Evolutionary conservation across 2,113 vertebrate species (phyloP).

Genomic region (Trachemys scripta): DNA sequence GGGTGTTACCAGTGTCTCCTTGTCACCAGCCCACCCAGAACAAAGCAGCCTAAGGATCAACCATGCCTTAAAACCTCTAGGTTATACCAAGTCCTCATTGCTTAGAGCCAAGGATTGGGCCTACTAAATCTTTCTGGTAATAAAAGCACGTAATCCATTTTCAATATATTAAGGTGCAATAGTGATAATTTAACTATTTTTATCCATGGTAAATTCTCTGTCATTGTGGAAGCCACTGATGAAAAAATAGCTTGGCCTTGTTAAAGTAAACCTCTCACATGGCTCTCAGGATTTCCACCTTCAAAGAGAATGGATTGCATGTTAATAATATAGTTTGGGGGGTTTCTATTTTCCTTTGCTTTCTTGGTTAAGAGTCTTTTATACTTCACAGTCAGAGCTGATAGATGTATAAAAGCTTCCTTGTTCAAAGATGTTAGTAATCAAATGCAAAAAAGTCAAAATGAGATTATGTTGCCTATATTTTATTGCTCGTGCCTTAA

Average conservation of each 20-base stretch:
- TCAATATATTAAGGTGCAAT: not conserved
- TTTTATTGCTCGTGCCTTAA: not conserved
- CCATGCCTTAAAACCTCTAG: not conserved
- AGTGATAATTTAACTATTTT: not conserved
- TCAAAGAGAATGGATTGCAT: not conserved
- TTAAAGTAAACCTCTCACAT: not conserved
- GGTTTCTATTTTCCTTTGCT: not conserved
- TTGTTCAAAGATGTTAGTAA: not conserved
- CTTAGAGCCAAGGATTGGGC: not conserved
- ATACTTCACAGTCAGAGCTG: not conserved
- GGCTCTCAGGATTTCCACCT: not conserved
- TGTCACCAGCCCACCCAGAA: too few species aligned
- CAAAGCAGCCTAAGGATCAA: not conserved
- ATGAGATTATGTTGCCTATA: too few species aligned
- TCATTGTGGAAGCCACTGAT: not conserved
- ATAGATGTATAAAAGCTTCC: not conserved
- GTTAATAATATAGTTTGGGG: not conserved
- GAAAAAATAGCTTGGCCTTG: not conserved
- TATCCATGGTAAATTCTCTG: not conserved
- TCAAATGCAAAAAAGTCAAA: not conserved
- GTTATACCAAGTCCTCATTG: not conserved
- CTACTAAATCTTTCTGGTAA: not conserved
- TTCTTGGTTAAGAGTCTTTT: not conserved
- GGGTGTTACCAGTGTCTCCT: too few species aligned
- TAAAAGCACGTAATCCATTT: not conserved